phyloP scores from a whole-genome alignment of 2,888 invertebrate species.

The Anthophora plumipes region DNA sequence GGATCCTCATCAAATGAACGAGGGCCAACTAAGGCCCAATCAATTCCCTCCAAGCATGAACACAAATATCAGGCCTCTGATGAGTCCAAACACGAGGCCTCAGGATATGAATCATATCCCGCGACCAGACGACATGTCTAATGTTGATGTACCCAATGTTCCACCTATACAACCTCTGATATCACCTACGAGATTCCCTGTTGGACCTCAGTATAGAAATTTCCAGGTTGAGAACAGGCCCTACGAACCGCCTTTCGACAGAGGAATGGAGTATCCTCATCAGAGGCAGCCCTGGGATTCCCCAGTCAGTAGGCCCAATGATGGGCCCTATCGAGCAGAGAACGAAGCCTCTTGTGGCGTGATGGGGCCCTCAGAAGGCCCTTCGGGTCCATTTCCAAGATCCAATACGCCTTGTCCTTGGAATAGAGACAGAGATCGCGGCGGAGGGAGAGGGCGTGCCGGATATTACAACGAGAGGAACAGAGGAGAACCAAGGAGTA shows the following conservation, averaged over 20 bases:
- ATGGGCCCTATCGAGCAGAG: constrained; percentile 52
- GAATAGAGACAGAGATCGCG: constrained; percentile 59
- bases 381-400: constrained; percentile 40
- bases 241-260: constrained; percentile 65
- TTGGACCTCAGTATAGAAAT: constrained; percentile 51
- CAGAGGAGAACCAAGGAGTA: constrained; percentile 59
- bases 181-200: constrained; percentile 60
- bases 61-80: constrained; percentile 61
- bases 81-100: constrained; percentile 57
- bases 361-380: constrained; percentile 21
- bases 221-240: constrained; percentile 49
- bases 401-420: constrained; percentile 64
- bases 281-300: constrained; percentile 69
- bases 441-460: constrained; percentile 60
- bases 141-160: constrained; percentile 21
- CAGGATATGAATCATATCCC: constrained; percentile 58
- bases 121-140: constrained; percentile 48
- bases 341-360: constrained; percentile 50
- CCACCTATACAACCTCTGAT: constrained; percentile 57
- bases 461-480: constrained; percentile 69
- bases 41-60: constrained; percentile 47
- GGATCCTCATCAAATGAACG: constrained; percentile 64
- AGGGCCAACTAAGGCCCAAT: constrained; percentile 57
- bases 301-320: constrained; percentile 19
- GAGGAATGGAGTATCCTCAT: constrained; percentile 70